Base-by-base conservation (phyloP, 2,113 vertebrate genomes). In the Clarias macrocephalus region DNA sequence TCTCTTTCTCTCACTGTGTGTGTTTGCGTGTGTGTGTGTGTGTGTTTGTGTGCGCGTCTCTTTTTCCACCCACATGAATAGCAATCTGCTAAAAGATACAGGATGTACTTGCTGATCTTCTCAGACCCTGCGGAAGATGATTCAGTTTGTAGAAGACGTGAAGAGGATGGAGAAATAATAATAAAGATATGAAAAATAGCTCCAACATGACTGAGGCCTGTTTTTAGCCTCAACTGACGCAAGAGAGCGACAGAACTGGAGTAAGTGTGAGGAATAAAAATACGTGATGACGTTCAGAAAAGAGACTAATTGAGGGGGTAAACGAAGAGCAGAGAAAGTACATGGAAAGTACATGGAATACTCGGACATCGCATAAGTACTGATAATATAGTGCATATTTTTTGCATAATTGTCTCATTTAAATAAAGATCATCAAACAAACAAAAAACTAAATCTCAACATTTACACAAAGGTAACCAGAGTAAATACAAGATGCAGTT, bases 31-130 rank as follows among this genome's bases (percentile, higher is more conserved):
- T 60, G 16, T 60, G 3, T 60, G 16, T 60, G 18, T 60, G 3
- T 60, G 59, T 54, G 37, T 52, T 19, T 48, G 48, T 48, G 7
- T 0, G 5, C 5, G 48, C 54, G 28, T 19, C 73, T 42, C 0
- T 48, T 82, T 88, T 56, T 87, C 73, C 33, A 73, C 48, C 65
- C 59, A 73, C 80, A 54, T 23, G 33, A 42, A 57, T 54, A 73
- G 28, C 66, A 42, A 73, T 72, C 79, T 52, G 54, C 30, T 84
- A 56, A 85, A 56, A 83, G 65, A 83, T 83, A 83, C 86, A n/a
- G 42, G 19, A 65, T 83, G 72, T 77, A 76, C 81, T 48, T 60
- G 70, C 66, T 76, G 80, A 87, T 62, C 33, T 19, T 62, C 33
- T 19, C 79, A 87, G 80, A 82, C 54, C 11, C 76, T 54, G 85